These are phyloP conservation scores for Peromyscus leucopus DNA, from an alignment of 2,113 vertebrate genomes.

Conservation along the genomic window DNA sequence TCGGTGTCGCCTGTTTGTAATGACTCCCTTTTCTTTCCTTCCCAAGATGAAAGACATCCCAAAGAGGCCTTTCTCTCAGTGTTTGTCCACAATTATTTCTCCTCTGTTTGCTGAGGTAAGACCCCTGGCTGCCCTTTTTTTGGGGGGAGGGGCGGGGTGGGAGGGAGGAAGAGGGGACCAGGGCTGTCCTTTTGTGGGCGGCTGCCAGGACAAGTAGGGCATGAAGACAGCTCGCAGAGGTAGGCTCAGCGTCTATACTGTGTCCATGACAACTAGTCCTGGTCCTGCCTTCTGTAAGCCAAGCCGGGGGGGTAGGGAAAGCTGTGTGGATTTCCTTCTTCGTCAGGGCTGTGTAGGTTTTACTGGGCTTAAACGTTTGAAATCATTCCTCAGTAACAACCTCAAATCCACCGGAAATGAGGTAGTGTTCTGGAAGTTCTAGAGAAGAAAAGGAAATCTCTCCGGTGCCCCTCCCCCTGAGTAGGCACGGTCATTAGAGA, in stretches of 20 bases:
- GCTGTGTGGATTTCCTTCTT: not conserved
- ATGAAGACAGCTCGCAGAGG: not conserved
- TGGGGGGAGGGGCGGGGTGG: rapidly evolving
- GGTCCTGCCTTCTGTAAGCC: rapidly evolving
- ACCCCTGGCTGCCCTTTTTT: not conserved
- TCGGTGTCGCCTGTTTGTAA: not conserved
- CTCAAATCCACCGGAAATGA: not conserved
- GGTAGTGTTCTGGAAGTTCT: not conserved
- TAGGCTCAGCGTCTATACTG: rapidly evolving
- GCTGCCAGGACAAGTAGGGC: rapidly evolving
- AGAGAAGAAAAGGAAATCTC: not conserved
- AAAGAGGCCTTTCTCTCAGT: conserved; percentile 94
- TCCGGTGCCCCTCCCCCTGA: not conserved
- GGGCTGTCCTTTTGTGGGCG: rapidly evolving
- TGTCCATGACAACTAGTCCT: rapidly evolving
- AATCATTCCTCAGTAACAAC: not conserved
- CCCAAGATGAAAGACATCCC: conserved; percentile 90
- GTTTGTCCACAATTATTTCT: conserved; percentile 95
- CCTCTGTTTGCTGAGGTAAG: conserved; percentile 97
- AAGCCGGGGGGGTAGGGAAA: not conserved
- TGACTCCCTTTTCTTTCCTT: conserved; percentile 52
- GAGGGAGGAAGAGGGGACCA: rapidly evolving
- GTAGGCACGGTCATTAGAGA: not conserved
- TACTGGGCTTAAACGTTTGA: not conserved
- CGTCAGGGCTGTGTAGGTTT: not conserved